Evolutionary conservation across 2,888 invertebrate genomes (phyloP).

Genomic region (Trichogramma dendrolimi): DNA sequence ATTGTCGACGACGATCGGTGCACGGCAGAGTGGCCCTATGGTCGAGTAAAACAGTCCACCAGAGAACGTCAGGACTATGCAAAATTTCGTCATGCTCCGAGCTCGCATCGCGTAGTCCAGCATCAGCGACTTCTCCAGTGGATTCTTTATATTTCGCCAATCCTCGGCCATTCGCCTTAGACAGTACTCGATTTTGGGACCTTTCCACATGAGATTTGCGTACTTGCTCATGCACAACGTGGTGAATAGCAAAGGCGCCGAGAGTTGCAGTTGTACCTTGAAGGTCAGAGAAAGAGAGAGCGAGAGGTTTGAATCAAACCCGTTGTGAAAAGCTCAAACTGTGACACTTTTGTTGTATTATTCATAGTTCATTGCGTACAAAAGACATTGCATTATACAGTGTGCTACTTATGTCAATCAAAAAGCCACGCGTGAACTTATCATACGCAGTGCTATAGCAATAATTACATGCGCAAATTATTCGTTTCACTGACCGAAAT

Average conservation of each 20-base stretch:
- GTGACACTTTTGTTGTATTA: background rate
- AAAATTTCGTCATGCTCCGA: conserved; percentile 30
- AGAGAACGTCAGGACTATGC: conserved; percentile 33
- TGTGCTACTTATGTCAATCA: no score
- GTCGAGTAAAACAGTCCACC: conserved; percentile 32
- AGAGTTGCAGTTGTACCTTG: conserved; percentile 32
- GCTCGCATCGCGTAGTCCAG: conserved; percentile 33
- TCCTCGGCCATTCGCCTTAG: conserved; percentile 33
- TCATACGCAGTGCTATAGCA: no score
- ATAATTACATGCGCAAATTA: no score
- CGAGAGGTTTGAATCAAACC: no score
- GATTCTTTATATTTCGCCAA: conserved; percentile 26
- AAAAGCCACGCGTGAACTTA: no score
- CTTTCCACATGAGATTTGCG: conserved; percentile 29
- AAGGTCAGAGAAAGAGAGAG: no score
- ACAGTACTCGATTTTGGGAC: conserved; percentile 30
- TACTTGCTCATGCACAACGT: conserved; percentile 37
- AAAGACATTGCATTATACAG: no score
- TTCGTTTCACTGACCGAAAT: no score
- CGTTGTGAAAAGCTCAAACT: background rate
- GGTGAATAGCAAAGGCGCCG: conserved; percentile 39
- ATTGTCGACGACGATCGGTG: conserved; percentile 30
- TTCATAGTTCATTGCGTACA: no score
- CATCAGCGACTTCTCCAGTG: conserved; percentile 33
- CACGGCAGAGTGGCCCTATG: conserved; percentile 32